Evolutionary conservation across 1,140 invertebrate genomes (phyloP), one percentile per base, ranked within the genome.

Genomic region (Hypsibius dujardini): DNA sequence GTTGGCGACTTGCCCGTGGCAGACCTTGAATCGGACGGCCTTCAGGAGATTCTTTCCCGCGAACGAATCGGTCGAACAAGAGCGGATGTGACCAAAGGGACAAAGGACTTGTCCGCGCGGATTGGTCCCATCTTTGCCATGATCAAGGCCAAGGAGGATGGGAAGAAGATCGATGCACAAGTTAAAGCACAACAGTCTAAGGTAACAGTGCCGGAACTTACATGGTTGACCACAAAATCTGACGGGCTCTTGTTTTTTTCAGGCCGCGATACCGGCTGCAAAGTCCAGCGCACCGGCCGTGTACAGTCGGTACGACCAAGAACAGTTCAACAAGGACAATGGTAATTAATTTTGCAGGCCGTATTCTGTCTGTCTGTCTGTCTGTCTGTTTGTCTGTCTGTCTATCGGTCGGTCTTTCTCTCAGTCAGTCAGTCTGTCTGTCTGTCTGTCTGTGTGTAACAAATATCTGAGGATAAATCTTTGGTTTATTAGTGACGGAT

Each of bases 281-380:
- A 86, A 85, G 3, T 85, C 88, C 3, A 84, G 87, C 72, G 87
- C 88, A 47, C 85, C 85, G 1, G 83, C 84, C 46, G 86, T 86
- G 1, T 98, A 98, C 79, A 97, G 93, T 85, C 88, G 94, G 84
- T 98, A 97, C 81, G 92, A 96, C 86, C 94, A 98, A 82, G 95
- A 97, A 83, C 84, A 91, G 77, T 96, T 97, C 79, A 90, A 80
- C 88, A 92, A 83, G 85, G 85, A 86, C 78, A 73, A 74, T 74
- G 47, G 46, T 28, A 0, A 59, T 28, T 28, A 28, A 28, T 28
- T 28, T 28, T 28, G 28, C 28, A 28, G 28, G 28, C 28, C 28
- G 28, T 28, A 28, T 28, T 28, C 28, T 28, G 28, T 28, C 28
- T 28, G 28, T 28, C 28, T 28, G 28, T 28, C 28, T 28, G 28